Conservation (phyloP, 2,888 invertebrate genomes). For the Tinea semifulvella region DNA sequence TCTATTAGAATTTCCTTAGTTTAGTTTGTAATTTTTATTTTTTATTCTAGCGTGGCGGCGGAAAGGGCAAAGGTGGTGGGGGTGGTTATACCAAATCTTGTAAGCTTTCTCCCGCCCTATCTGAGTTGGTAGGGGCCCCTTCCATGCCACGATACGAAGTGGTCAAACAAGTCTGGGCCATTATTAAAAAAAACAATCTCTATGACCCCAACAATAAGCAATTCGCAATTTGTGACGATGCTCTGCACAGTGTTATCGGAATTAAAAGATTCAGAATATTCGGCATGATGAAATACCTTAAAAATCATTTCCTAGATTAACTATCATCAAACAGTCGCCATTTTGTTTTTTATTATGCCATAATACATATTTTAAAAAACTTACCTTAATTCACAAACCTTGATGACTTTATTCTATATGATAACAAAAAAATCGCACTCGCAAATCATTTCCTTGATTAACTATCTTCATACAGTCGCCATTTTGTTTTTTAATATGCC, state of each 20-base stretch:
- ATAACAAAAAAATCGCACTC: too few species aligned
- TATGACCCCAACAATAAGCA: slow-evolving; percentile 96
- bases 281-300: slow-evolving; percentile 97
- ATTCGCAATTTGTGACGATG: slow-evolving; percentile 93
- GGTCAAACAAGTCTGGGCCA: slow-evolving; percentile 89
- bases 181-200: slow-evolving; percentile 88
- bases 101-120: slow-evolving; percentile 84
- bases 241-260: slow-evolving; percentile 88
- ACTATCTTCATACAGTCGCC: too few species aligned
- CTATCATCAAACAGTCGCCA: background rate
- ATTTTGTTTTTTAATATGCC: too few species aligned
- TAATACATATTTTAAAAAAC: too few species aligned
- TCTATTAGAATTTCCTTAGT: background rate
- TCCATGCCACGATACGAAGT: slow-evolving; percentile 88
- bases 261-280: slow-evolving; percentile 93
- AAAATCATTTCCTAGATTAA: slow-evolving; percentile 79
- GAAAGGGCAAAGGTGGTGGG: slow-evolving; percentile 53
- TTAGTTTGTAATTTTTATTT: slow-evolving; percentile 14
- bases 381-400: too few species aligned
- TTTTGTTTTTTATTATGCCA: too few species aligned
- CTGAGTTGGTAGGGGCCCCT: slow-evolving; percentile 84
- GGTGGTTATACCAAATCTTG: slow-evolving; percentile 87
- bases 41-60: slow-evolving; percentile 35
- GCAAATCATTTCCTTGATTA: too few species aligned
- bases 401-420: too few species aligned